These are phyloP conservation scores for Oceanodroma tethys DNA, from an alignment of 2,113 vertebrate species.

Conservation along the genomic window DNA sequence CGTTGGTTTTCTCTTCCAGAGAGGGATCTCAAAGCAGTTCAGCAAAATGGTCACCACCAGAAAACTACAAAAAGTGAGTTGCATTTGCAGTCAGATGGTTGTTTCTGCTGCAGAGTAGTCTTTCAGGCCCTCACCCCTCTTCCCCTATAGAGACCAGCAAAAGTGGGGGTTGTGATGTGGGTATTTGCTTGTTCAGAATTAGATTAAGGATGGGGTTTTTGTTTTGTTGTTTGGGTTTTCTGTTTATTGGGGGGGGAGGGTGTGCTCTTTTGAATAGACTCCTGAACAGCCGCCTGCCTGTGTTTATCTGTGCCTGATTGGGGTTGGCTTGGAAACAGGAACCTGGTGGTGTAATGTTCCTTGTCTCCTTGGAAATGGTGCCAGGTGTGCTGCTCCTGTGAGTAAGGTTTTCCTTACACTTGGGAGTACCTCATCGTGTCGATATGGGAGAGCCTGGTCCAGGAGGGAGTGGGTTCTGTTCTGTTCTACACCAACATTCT, in stretches of 20 bases:
- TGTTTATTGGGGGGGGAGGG: neutral
- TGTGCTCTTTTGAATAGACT: neutral
- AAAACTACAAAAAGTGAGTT: slow-evolving; percentile 91
- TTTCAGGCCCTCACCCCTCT: neutral
- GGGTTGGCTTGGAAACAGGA: neutral
- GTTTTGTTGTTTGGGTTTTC: neutral
- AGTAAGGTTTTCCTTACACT: neutral
- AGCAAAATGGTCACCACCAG: slow-evolving; percentile 87
- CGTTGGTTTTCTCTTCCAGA: slow-evolving; percentile 57
- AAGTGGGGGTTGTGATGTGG: neutral
- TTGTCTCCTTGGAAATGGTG: neutral
- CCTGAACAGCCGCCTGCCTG: neutral
- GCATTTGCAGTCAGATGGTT: neutral
- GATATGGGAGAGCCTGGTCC: neutral
- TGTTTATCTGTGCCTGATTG: neutral
- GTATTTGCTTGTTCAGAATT: neutral
- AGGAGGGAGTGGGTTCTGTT: neutral
- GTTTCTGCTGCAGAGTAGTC: neutral
- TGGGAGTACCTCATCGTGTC: neutral
- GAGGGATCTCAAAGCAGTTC: slow-evolving; percentile 62
- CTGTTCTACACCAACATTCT: neutral
- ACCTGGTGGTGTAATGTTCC: neutral
- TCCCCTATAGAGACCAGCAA: neutral
- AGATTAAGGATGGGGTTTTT: neutral
- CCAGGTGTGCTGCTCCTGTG: neutral